These are phyloP conservation scores for Creontiades dilutus DNA, from an alignment of 2,888 invertebrate species.

Conservation along the genomic window DNA sequence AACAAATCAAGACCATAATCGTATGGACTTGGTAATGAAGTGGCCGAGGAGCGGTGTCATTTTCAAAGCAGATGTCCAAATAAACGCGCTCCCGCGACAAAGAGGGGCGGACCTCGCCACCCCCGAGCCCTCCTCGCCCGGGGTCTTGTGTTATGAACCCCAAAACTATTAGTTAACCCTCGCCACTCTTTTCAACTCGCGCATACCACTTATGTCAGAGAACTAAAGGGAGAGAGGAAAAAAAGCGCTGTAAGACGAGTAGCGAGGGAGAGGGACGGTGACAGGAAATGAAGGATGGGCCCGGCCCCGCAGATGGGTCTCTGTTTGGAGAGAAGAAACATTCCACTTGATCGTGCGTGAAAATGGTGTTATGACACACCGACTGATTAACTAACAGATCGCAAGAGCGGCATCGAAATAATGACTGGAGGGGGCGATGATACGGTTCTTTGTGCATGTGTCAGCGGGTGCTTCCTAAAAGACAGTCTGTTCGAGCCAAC, in stretches of 20 bases:
- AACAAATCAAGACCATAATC: constrained; percentile 57
- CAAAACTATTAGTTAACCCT: constrained; percentile 52
- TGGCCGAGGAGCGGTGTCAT: constrained; percentile 63
- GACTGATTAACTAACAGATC: constrained; percentile 42
- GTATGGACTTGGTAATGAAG: constrained; percentile 65
- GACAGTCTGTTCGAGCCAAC: neutral
- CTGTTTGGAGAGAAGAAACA: constrained; percentile 35
- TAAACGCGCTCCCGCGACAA: constrained; percentile 26
- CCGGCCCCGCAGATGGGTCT: constrained; percentile 40
- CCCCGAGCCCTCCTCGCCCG: neutral
- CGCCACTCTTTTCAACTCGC: constrained; percentile 11
- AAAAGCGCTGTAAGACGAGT: constrained; percentile 5
- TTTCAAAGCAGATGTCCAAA: constrained; percentile 66
- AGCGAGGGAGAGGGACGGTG: constrained; percentile 18
- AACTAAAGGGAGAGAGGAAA: neutral
- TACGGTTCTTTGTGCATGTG: constrained; percentile 26
- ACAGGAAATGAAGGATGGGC: constrained; percentile 21
- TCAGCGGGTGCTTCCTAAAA: neutral
- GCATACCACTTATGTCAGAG: neutral
- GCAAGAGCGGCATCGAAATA: neutral
- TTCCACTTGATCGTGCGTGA: constrained; percentile 62
- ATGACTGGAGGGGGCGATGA: constrained; percentile 14
- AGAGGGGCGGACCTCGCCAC: neutral
- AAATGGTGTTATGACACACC: constrained; percentile 62
- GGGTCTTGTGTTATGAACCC: constrained; percentile 16